A percentile compares a stretch with the other conserved stretches of the same genome.
phyloP scores from a whole-genome alignment of 2,888 invertebrate species.

The Hipparchia sbordonii region DNA sequence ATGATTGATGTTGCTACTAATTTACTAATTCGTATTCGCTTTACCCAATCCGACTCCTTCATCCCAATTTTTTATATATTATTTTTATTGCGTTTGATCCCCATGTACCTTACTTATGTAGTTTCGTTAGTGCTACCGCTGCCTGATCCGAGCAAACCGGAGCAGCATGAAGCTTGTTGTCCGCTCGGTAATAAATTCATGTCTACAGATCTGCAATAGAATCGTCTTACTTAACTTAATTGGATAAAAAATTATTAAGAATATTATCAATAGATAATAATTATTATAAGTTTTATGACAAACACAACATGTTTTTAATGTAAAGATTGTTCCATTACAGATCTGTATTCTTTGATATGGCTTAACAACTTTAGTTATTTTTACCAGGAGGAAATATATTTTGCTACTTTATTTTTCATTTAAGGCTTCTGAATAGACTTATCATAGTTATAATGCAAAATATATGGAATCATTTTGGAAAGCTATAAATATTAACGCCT shows the following conservation, averaged over 20 bases:
- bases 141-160: conserved; percentile 93
- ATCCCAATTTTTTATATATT: conserved; percentile 58
- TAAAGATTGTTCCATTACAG: conserved; percentile 60
- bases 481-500: conserved; percentile 28
- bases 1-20: conserved; percentile 73
- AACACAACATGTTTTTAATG: conserved; percentile 39
- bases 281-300: too few relatives aligned
- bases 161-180: conserved; percentile 96
- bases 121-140: conserved; percentile 90
- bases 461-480: conserved; percentile 28
- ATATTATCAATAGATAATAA: too few relatives aligned
- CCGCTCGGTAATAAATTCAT: conserved; percentile 87
- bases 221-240: conserved; percentile 42
- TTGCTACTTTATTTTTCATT: conserved; percentile 48
- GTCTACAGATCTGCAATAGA: conserved; percentile 44
- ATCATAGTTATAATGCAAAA: conserved; percentile 16
- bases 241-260: not conserved
- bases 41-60: conserved; percentile 69
- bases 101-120: conserved; percentile 74
- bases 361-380: conserved; percentile 56
- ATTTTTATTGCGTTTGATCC: conserved; percentile 73
- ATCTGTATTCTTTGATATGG: conserved; percentile 66
- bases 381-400: conserved; percentile 48
- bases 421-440: conserved; percentile 48
- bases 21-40: conserved; percentile 82